A percentile compares a stretch with the other conserved stretches of the same genome.
Evolutionary conservation across 2,888 invertebrate genomes (phyloP).

Genomic region (Pristionchus japonicus): DNA sequence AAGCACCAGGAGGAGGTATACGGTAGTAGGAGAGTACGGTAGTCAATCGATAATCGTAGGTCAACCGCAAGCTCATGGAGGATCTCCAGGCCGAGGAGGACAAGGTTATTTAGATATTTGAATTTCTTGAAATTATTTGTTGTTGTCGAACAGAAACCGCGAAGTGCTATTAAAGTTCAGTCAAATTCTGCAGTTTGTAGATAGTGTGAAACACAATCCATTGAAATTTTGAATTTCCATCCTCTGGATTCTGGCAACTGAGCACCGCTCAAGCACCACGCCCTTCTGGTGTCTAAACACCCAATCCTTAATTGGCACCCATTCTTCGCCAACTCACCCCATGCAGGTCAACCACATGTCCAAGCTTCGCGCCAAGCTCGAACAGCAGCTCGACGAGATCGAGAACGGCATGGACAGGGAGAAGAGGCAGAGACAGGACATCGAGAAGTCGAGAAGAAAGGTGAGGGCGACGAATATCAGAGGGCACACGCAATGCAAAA

Average conservation of each 20-base stretch:
- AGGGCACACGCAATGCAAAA: slow-evolving; percentile 93
- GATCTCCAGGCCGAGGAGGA: slow-evolving; percentile 75
- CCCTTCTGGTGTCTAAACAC: too few relatives aligned
- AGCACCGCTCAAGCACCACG: too few relatives aligned
- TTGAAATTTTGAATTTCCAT: background rate
- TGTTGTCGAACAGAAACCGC: background rate
- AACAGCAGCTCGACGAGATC: slow-evolving; percentile 78
- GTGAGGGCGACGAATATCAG: slow-evolving; percentile 84
- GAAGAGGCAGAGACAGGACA: slow-evolving; percentile 97
- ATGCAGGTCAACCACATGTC: slow-evolving; percentile 73
- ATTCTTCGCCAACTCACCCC: background rate
- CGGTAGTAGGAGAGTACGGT: background rate
- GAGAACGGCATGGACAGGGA: slow-evolving; percentile 99
- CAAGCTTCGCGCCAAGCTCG: slow-evolving; percentile 75
- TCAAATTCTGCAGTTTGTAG: background rate
- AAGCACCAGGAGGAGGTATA: slow-evolving; percentile 86
- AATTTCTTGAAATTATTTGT: background rate
- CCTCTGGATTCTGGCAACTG: background rate
- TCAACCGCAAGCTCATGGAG: slow-evolving; percentile 74
- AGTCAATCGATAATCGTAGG: slow-evolving; percentile 46
- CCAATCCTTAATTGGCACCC: too few relatives aligned
- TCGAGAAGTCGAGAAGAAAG: slow-evolving; percentile 84
- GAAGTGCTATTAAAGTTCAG: background rate
- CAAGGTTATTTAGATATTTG: slow-evolving; percentile 52
- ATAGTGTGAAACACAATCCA: background rate